These are phyloP conservation scores for Percopsis omiscomaycus DNA, from an alignment of 2,797 vertebrate genomes.

Conservation along the genomic window DNA sequence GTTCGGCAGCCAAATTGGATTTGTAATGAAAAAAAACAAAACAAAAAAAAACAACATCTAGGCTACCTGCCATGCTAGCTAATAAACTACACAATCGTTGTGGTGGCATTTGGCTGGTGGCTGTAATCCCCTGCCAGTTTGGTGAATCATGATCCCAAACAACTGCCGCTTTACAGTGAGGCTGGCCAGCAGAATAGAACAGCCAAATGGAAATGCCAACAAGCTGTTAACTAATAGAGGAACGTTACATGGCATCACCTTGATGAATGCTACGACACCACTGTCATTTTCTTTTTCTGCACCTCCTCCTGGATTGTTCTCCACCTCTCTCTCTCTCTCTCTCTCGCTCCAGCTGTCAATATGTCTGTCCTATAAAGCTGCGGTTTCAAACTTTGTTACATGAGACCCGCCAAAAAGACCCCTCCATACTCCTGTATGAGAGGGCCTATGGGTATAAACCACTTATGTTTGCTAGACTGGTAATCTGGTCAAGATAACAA, in stretches of 20 bases:
- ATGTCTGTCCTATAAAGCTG: too few species aligned
- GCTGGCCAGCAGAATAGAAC: slow-evolving; percentile 17
- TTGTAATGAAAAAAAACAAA: slow-evolving; percentile 4
- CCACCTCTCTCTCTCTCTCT: background rate
- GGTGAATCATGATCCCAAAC: slow-evolving; percentile 32
- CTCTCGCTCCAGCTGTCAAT: too few species aligned
- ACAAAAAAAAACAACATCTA: slow-evolving; percentile 27
- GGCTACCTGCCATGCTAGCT: slow-evolving; percentile 16
- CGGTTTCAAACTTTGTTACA: too few species aligned
- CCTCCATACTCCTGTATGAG: too few species aligned
- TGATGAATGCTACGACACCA: too few species aligned
- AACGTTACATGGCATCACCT: background rate
- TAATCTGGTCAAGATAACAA: too few species aligned
- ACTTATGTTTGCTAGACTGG: too few species aligned
- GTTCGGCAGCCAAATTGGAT: slow-evolving; percentile 24
- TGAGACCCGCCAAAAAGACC: too few species aligned
- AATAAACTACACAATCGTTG: slow-evolving; percentile 15
- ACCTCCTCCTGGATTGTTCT: background rate
- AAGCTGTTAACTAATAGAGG: background rate
- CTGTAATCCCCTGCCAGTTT: slow-evolving; percentile 26
- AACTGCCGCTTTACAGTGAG: slow-evolving; percentile 2
- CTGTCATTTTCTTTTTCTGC: background rate
- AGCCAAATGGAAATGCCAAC: background rate
- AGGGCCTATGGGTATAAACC: too few species aligned
- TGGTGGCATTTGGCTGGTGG: slow-evolving; percentile 11